Evolutionary conservation across 2,797 vertebrate species (phyloP).

Genomic region (Iguana delicatissima): DNA sequence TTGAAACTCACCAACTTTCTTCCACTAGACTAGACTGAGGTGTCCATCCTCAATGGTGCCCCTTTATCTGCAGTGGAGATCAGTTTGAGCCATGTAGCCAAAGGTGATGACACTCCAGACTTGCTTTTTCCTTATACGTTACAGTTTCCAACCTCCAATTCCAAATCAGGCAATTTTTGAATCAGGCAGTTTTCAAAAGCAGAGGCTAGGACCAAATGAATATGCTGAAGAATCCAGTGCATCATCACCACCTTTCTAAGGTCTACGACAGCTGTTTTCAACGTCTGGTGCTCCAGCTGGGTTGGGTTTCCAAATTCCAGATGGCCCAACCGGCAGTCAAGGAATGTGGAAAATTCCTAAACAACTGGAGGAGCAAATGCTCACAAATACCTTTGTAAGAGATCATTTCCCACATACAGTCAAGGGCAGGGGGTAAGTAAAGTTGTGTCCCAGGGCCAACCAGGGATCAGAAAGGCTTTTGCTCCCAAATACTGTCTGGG

Average conservation of each 20-base stretch:
- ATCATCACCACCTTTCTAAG: neutral
- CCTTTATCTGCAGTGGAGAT: neutral
- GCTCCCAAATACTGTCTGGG: neutral
- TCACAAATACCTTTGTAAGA: neutral
- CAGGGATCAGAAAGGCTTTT: neutral
- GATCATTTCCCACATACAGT: neutral
- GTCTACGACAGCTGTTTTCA: too few species aligned
- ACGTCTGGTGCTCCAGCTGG: too few species aligned
- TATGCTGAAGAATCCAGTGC: neutral
- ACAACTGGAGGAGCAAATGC: too few species aligned
- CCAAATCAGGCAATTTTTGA: neutral
- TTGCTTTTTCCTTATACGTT: neutral
- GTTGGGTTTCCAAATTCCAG: too few species aligned
- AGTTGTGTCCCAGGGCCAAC: neutral
- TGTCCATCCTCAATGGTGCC: neutral
- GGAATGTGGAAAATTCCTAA: too few species aligned
- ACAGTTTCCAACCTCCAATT: neutral
- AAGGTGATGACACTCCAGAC: neutral
- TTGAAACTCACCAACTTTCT: neutral
- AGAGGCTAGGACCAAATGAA: neutral
- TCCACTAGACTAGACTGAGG: neutral
- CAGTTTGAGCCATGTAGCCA: too few species aligned
- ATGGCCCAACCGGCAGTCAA: too few species aligned
- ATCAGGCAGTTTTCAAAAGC: neutral
- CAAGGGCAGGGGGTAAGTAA: neutral